These are phyloP conservation scores for Hydraecia micacea DNA, from an alignment of 2,888 invertebrate species.

Conservation along the genomic window DNA sequence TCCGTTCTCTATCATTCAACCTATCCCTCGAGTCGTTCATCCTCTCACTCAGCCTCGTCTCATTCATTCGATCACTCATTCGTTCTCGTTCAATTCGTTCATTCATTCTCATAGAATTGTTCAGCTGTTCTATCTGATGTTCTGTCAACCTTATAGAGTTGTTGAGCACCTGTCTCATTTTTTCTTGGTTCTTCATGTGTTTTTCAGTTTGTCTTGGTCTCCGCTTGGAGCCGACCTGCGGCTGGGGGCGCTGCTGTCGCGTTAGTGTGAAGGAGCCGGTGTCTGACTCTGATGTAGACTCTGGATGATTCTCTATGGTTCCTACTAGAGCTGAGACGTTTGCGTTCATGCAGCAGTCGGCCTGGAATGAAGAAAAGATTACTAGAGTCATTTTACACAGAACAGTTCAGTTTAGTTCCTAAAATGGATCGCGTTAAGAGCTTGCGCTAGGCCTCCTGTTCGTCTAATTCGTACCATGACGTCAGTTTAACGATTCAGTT, in stretches of 20 bases:
- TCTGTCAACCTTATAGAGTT: slow-evolving; percentile 70
- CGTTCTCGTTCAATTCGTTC: slow-evolving; percentile 61
- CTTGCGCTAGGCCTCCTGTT: no score
- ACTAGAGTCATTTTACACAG: no score
- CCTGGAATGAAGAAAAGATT: slow-evolving; percentile 73
- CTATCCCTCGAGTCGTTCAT: slow-evolving; percentile 63
- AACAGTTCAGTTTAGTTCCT: no score
- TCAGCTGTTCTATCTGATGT: slow-evolving; percentile 73
- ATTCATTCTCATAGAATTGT: slow-evolving; percentile 75
- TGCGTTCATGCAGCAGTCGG: slow-evolving; percentile 87
- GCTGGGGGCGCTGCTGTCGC: slow-evolving; percentile 85
- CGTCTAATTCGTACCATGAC: no score
- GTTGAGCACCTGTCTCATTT: slow-evolving; percentile 74
- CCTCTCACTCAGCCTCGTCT: slow-evolving; percentile 61
- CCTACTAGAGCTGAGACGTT: slow-evolving; percentile 87
- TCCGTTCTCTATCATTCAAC: slow-evolving; percentile 60
- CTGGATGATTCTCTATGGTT: slow-evolving; percentile 88
- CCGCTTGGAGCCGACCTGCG: slow-evolving; percentile 85
- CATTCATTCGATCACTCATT: slow-evolving; percentile 58
- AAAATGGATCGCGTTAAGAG: no score
- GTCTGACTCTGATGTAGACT: slow-evolving; percentile 88
- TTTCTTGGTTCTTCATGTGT: slow-evolving; percentile 80
- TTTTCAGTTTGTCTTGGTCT: slow-evolving; percentile 81
- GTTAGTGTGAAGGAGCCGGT: slow-evolving; percentile 86
- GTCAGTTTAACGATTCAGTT: no score